Percentiles rank a stretch among this genome's conserved stretches.
These are phyloP conservation scores for Heterodera carotae DNA, from an alignment of 1,140 invertebrate genomes.

Conservation along the genomic window DNA sequence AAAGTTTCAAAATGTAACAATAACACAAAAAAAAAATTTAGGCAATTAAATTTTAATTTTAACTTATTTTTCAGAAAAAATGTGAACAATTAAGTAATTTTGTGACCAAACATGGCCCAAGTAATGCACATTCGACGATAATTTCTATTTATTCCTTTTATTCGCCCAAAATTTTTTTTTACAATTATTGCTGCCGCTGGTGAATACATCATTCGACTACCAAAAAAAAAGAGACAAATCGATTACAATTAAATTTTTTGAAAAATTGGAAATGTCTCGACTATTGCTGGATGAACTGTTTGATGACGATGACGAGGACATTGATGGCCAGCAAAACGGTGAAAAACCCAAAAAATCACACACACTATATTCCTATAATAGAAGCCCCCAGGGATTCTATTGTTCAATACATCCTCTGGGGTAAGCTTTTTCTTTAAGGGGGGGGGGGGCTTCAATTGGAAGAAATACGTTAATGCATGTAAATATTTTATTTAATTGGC, in stretches of 20 bases:
- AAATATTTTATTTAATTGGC: no score
- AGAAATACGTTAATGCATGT: no score
- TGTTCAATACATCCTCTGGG: no score
- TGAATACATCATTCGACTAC: neutral
- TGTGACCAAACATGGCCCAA: neutral
- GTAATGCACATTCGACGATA: neutral
- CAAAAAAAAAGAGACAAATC: neutral
- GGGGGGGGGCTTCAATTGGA: no score
- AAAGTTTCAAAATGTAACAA: no score
- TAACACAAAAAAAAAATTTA: neutral
- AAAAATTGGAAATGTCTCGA: slow-evolving; percentile 11
- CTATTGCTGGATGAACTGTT: slow-evolving; percentile 16
- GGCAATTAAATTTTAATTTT: neutral
- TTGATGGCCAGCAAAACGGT: neutral
- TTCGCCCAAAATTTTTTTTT: neutral
- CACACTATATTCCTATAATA: no score
- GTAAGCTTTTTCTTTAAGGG: no score
- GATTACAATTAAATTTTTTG: no score
- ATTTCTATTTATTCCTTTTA: neutral
- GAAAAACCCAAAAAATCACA: neutral
- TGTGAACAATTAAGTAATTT: neutral
- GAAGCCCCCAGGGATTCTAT: no score
- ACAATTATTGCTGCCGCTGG: neutral
- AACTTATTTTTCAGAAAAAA: neutral
- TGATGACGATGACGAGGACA: slow-evolving; percentile 3